Evolutionary conservation across 2,888 invertebrate species (phyloP), one percentile per base, ranked within the genome.

Genomic region (Drosophila buzzatii): DNA sequence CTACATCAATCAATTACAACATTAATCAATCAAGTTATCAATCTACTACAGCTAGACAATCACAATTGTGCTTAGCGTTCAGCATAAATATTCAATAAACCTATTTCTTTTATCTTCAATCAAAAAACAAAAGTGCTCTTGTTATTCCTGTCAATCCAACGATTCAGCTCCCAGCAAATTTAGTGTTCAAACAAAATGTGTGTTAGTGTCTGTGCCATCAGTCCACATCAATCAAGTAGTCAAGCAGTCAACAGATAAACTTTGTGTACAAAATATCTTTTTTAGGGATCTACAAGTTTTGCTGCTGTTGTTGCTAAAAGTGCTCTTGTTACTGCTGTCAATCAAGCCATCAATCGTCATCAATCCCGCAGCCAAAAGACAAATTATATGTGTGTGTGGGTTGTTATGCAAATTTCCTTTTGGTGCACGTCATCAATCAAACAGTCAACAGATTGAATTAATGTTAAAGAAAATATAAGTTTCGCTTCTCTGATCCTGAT

Each of bases 11-110:
- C 35, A 31, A 55, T 39, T 27, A 12, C 31, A 55, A 27, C 18
- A 41, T 27, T 39, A 55, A 55, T 55, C 55, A 41, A 41, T 12
- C 55, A 55, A 55, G 16, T 31, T 51, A 51, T 51, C 49, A 55
- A 39, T 10, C 55, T 27, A 31, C 27, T 27, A 18, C 27, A 41
- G 39, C 39, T 35, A 41, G 23, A 37, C 37, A 53, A 37, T 51
- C 10, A 18, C 31, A 18, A 51, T 51, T 51, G 49, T 33, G 49
- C 49, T 33, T 51, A 51, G 49, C 49, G 10, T n/a, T 33, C 31
- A 33, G 33, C 18, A 51, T 6, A 51, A 18, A 18, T 51, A 51
- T 51, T 1, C 31, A 51, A 49, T 49, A 51, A 51, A 51, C 33
- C 18, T 51, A 31, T 20, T 33, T 51, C 49, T 33, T 33, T 51